Evolutionary conservation across 2,797 vertebrate species (phyloP).

Genomic region (Diplodus puntazzo): DNA sequence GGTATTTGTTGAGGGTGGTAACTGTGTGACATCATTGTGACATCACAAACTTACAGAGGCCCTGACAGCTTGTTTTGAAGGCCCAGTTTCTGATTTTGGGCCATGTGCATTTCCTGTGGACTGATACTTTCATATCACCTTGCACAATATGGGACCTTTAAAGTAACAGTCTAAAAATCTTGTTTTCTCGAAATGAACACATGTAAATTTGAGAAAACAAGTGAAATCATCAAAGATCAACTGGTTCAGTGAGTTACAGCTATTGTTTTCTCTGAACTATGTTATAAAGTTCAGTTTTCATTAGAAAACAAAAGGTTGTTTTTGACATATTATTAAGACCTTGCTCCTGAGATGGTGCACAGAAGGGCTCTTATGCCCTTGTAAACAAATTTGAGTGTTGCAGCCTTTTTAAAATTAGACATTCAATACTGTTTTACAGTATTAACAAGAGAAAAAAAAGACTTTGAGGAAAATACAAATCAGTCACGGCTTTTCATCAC

Average conservation of each 20-base stretch:
- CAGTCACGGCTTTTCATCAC: not conserved
- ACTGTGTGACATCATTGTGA: no score
- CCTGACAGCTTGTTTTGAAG: not conserved
- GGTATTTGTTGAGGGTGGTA: no score
- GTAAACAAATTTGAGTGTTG: not conserved
- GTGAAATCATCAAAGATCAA: not conserved
- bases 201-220: not conserved
- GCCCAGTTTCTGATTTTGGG: no score
- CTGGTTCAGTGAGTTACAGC: not conserved
- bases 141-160: no score
- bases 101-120: no score
- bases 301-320: not conserved
- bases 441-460: not conserved
- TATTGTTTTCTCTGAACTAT: not conserved
- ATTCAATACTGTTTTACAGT: not conserved
- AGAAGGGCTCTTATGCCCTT: not conserved
- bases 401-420: not conserved
- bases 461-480: not conserved
- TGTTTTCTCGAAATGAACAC: not conserved
- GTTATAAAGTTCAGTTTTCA: not conserved
- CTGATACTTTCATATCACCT: no score
- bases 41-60: no score
- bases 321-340: not conserved
- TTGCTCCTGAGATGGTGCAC: not conserved
- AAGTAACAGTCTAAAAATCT: not conserved